Evolutionary conservation across 2,888 invertebrate genomes (phyloP).

Genomic region (Coenonympha glycerion): DNA sequence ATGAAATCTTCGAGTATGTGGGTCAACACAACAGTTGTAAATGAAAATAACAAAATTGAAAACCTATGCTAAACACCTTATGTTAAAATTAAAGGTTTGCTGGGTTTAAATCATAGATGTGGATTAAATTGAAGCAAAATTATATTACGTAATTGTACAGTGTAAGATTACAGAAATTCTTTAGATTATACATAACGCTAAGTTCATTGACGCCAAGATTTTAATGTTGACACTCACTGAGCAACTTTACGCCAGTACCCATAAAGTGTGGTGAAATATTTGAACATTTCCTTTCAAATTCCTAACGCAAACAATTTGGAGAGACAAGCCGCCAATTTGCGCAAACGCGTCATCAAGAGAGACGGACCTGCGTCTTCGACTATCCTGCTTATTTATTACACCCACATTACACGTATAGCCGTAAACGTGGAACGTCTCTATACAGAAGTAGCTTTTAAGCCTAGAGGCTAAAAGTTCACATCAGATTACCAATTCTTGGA

Average conservation of each 20-base stretch:
- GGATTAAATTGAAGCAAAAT: no score
- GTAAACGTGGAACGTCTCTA: neutral
- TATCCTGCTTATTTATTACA: constrained; percentile 2
- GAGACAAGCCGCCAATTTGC: neutral
- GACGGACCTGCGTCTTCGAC: constrained; percentile 4
- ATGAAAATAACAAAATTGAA: no score
- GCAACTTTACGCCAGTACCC: neutral
- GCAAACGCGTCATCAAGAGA: neutral
- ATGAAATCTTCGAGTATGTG: no score
- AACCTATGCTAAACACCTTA: no score
- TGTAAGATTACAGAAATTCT: no score
- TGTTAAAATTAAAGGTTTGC: no score
- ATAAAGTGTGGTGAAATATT: neutral
- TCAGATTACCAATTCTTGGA: neutral
- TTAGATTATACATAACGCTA: no score
- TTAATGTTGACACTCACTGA: neutral
- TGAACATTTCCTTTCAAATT: neutral
- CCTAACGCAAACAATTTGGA: neutral
- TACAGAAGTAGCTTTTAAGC: constrained; percentile 16
- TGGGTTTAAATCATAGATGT: no score
- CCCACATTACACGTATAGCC: neutral
- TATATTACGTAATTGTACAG: no score
- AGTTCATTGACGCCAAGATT: neutral
- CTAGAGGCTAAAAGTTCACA: constrained; percentile 13
- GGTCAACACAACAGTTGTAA: no score